phyloP scores from a whole-genome alignment of 2,113 vertebrate genomes.

The Campylorhamphus procurvoides region DNA sequence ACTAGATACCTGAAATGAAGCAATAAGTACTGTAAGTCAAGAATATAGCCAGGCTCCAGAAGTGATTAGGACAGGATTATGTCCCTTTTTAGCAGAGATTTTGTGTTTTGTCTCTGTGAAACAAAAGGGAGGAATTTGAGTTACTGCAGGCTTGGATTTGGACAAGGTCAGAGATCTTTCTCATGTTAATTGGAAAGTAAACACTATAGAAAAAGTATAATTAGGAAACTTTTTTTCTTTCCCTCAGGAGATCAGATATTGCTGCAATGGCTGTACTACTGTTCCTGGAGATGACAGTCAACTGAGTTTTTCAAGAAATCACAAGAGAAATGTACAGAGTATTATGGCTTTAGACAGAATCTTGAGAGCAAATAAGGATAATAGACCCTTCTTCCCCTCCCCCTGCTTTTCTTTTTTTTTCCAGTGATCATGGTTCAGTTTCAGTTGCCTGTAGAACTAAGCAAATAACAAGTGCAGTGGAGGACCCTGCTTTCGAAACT shows the following conservation, averaged over 20 bases:
- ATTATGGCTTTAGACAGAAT: neutral
- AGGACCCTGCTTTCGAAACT: neutral
- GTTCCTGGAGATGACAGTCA: neutral
- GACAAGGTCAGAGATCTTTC: neutral
- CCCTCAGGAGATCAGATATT: neutral
- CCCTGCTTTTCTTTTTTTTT: neutral
- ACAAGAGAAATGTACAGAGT: neutral
- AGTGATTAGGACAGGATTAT: neutral
- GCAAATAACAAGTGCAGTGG: neutral
- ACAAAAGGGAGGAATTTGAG: neutral
- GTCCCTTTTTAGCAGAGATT: neutral
- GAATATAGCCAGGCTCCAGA: neutral
- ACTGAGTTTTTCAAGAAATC: neutral
- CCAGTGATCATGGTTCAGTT: rapidly evolving
- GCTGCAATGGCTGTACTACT: neutral
- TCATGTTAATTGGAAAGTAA: neutral
- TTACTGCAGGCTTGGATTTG: neutral
- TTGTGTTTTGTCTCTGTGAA: neutral
- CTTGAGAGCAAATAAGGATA: neutral
- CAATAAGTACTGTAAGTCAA: neutral
- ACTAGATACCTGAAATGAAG: neutral
- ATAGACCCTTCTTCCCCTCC: neutral
- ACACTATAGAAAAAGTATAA: neutral
- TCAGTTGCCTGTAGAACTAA: neutral
- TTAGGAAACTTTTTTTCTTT: neutral